Evolutionary conservation across 2,888 invertebrate genomes (phyloP).

Genomic region (Mythimna pallens): DNA sequence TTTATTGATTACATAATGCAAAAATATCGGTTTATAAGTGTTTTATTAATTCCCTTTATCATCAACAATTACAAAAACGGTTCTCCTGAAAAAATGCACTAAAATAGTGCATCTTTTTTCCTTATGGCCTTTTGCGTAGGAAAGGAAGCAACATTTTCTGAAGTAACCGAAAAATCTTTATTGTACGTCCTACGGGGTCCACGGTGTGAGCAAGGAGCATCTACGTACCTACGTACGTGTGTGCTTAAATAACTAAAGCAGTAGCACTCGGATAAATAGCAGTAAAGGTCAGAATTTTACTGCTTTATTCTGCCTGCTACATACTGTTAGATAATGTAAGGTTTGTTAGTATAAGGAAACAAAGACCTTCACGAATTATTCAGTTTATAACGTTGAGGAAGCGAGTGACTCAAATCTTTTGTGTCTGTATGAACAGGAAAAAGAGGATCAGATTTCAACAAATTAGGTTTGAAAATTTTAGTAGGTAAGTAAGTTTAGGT

Average conservation of each 20-base stretch:
- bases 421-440: conserved; percentile 16
- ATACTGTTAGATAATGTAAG: not conserved
- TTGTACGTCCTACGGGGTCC: not conserved
- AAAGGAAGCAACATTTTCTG: too few species aligned
- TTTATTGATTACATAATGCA: too few species aligned
- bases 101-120: too few species aligned
- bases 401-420: conserved; percentile 13
- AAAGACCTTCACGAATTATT: conserved; percentile 9
- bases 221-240: not conserved
- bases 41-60: too few species aligned
- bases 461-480: conserved; percentile 1
- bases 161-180: not conserved
- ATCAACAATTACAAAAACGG: too few species aligned
- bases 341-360: not conserved
- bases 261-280: not conserved
- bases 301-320: conserved; percentile 3
- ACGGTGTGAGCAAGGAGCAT: not conserved
- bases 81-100: too few species aligned
- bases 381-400: conserved; percentile 10
- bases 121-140: too few species aligned
- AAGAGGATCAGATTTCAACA: conserved; percentile 11
- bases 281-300: not conserved
- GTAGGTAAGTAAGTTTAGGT: not conserved
- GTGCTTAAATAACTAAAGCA: not conserved
- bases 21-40: too few species aligned